Percentiles rank a stretch among this genome's conserved stretches.
Conservation (phyloP, 1,140 invertebrate genomes). For the Caerostris darwini region DNA sequence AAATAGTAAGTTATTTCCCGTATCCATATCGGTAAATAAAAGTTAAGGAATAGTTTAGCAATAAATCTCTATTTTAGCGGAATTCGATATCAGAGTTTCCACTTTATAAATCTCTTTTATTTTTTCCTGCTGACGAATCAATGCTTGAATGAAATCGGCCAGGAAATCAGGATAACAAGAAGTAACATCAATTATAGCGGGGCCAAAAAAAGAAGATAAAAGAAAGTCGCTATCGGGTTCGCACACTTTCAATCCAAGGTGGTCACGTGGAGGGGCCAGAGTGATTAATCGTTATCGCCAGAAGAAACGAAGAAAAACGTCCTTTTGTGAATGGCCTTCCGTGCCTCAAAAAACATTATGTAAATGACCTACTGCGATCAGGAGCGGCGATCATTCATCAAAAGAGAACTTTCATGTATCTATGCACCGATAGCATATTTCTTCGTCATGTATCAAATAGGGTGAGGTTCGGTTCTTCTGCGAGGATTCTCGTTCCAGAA, state of each 20-base stretch:
- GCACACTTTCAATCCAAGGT: constrained; percentile 2
- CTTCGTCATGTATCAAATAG: not conserved
- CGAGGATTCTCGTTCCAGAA: not conserved
- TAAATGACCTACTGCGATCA: constrained; percentile 6
- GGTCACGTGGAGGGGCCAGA: not conserved
- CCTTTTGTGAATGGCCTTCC: constrained; percentile 33
- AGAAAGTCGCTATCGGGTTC: not conserved
- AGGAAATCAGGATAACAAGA: not conserved
- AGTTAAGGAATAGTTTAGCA: no score
- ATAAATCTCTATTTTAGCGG: not conserved
- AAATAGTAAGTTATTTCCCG: no score
- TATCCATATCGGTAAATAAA: no score
- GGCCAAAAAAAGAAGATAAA: not conserved
- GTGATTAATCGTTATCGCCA: constrained; percentile 29
- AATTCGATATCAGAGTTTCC: not conserved
- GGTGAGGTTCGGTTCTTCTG: not conserved
- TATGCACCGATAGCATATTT: not conserved
- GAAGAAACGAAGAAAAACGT: not conserved
- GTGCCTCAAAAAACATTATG: constrained; percentile 24
- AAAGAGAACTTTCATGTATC: not conserved
- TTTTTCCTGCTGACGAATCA: not conserved
- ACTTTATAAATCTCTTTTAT: not conserved
- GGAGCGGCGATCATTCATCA: not conserved
- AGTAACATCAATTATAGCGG: not conserved
- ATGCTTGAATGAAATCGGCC: not conserved